Evolutionary conservation across 1,140 invertebrate species (phyloP).

Genomic region (Drosophila melanica): DNA sequence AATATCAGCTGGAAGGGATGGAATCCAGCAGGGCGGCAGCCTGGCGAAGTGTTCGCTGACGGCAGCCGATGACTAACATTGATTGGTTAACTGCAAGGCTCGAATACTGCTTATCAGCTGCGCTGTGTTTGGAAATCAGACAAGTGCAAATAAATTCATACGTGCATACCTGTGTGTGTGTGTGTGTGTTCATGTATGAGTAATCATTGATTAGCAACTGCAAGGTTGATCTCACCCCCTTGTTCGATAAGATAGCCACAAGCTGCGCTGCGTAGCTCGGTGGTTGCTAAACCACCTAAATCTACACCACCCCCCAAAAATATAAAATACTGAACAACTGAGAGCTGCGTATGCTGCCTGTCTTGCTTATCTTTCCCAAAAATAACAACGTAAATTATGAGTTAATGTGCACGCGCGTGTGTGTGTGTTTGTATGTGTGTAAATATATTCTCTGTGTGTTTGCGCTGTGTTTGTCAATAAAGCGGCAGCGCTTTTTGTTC

Average conservation of each 20-base stretch:
- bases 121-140: slow-evolving; percentile 69
- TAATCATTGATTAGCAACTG: slow-evolving; percentile 66
- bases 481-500: slow-evolving; percentile 48
- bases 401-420: slow-evolving; percentile 62
- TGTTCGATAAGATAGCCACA: slow-evolving; percentile 9
- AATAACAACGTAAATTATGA: slow-evolving; percentile 82
- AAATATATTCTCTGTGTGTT: slow-evolving; percentile 60
- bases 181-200: slow-evolving; percentile 37
- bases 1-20: slow-evolving; percentile 2
- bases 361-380: slow-evolving; percentile 69
- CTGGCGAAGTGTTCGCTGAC: slow-evolving; percentile 25
- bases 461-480: slow-evolving; percentile 62
- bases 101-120: slow-evolving; percentile 60
- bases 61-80: slow-evolving; percentile 61
- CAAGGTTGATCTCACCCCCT: slow-evolving; percentile 24
- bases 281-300: slow-evolving; percentile 6
- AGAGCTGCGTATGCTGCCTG: slow-evolving; percentile 54
- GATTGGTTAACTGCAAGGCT: slow-evolving; percentile 43
- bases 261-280: slow-evolving; percentile 1
- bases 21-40: slow-evolving; percentile 9
- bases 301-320: not conserved
- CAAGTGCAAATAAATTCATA: slow-evolving; percentile 51
- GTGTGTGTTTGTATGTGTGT: slow-evolving; percentile 50
- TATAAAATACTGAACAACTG: not conserved
- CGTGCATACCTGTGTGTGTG: not conserved